Evolutionary conservation across 2,113 vertebrate genomes (phyloP).

Genomic region (Hippocampus guttulatus): DNA sequence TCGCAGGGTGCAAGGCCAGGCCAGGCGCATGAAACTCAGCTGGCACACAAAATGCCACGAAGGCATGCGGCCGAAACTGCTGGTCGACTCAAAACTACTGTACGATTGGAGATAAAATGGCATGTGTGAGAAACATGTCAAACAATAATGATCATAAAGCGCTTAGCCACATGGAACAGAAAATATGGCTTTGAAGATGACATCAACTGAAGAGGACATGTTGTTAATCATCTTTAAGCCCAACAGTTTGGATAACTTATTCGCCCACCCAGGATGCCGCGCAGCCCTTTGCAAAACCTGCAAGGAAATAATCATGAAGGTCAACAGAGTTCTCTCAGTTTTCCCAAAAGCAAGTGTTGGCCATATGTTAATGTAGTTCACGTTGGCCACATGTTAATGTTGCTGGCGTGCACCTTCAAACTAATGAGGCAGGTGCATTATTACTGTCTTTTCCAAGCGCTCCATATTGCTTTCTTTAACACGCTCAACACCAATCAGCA

Average conservation of each 20-base stretch:
- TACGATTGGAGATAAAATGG: slow-evolving; percentile 10
- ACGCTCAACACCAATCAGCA: slow-evolving; percentile 50
- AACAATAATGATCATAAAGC: slow-evolving; percentile 25
- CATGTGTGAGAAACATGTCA: slow-evolving; percentile 14
- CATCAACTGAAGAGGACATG: slow-evolving; percentile 42
- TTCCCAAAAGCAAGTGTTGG: slow-evolving; percentile 47
- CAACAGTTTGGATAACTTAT: slow-evolving; percentile 33
- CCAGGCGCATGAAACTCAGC: slow-evolving; percentile 74
- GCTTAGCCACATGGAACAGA: slow-evolving; percentile 7
- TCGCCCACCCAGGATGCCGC: slow-evolving; percentile 41
- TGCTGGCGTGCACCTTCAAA: slow-evolving; percentile 29
- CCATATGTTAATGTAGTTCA: slow-evolving; percentile 30
- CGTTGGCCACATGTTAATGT: slow-evolving; percentile 21
- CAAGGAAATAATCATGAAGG: slow-evolving; percentile 45
- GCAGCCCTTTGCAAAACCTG: slow-evolving; percentile 38
- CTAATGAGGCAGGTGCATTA: slow-evolving; percentile 44
- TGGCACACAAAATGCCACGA: slow-evolving; percentile 49
- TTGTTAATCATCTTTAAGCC: slow-evolving; percentile 53
- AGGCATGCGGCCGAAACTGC: slow-evolving; percentile 17
- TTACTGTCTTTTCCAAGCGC: slow-evolving; percentile 32
- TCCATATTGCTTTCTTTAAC: slow-evolving; percentile 60
- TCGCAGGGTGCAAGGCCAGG: slow-evolving; percentile 63
- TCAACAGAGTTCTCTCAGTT: slow-evolving; percentile 47
- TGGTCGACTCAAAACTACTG: slow-evolving; percentile 14
- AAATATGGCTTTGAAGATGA: slow-evolving; percentile 27